Percentiles rank a stretch among this genome's conserved stretches.
phyloP scores from a whole-genome alignment of 2,888 invertebrate species.

The Melikaiella ostensackeni region DNA sequence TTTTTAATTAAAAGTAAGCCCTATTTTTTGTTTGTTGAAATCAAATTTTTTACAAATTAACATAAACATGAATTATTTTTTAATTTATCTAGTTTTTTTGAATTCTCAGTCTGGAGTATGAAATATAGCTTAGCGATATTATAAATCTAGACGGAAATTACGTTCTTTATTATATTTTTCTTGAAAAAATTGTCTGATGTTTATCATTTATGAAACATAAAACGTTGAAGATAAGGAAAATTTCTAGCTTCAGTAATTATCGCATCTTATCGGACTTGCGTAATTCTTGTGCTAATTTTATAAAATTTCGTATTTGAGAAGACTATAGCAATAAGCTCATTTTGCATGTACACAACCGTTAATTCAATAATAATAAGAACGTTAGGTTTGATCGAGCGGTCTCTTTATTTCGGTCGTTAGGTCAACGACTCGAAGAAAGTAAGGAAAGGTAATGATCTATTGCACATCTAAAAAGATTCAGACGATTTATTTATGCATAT shows the following conservation, averaged over 20 bases:
- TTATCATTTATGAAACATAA: neutral
- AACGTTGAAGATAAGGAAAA: neutral
- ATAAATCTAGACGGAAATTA: neutral
- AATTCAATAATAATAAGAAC: conserved; percentile 40
- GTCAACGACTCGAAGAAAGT: conserved; percentile 43
- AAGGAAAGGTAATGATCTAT: conserved; percentile 34
- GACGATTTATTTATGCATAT: conserved; percentile 36
- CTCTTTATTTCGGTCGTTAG: conserved; percentile 43
- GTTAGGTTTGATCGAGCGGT: conserved; percentile 32
- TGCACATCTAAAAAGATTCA: conserved; percentile 31
- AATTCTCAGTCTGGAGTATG: too few species aligned
- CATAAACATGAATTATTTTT: neutral
- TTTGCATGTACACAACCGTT: conserved; percentile 31
- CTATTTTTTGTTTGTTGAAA: too few species aligned
- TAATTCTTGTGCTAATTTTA: neutral
- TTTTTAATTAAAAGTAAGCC: too few species aligned
- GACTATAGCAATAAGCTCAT: neutral
- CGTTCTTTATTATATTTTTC: neutral
- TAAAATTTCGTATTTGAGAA: neutral
- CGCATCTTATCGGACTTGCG: neutral
- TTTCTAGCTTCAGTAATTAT: neutral
- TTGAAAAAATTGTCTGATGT: neutral
- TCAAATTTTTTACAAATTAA: too few species aligned
- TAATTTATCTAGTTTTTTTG: neutral
- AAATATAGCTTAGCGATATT: neutral